Base-by-base conservation (phyloP, 2,113 vertebrate genomes). In the Sorex fumeus region DNA sequence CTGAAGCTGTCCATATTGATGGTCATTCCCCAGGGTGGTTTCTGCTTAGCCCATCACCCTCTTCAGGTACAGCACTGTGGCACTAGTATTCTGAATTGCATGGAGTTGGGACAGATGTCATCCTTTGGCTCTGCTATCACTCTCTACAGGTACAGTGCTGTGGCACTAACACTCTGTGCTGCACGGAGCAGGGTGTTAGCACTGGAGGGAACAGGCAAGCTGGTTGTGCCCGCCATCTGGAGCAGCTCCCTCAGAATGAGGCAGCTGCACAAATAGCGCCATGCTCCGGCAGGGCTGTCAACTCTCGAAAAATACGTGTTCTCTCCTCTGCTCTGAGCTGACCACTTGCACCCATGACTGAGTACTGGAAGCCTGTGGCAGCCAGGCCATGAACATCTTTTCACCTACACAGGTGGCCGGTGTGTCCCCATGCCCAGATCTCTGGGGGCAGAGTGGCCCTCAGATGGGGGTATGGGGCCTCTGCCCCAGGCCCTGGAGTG, bases 41-140 rank as follows among this genome's bases (percentile, higher is more conserved):
- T 8, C 45, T 18, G 67, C 25, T 19, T 9, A 3, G 3, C 0
- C 0, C 3, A 2, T 15, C 43, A 3, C 15, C 36, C 21, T 13
- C 43, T 30, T 8, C 25, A 66, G 66, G 9, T 4, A 6, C 21
- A 30, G 34, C 21, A 9, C 66, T 27, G 3, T 19, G 40, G 27
- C 11, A 4, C 74, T n/a, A 8, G 11, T 0, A 21, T n/a, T 32
- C 23, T 53, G 53, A 53, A 19, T 53, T 53, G 53, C 50, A 53
- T 53, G 53, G 53, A 53, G 53, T 12, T 53, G 30, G 3, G 30
- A 16, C 15, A 32, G n/a, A 10, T 25, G 43, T 16, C 30, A 27
- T 16, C 21, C 15, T 57, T 50, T 4, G 18, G 3, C 8, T 53
- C 50, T 53, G 3, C 1, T 2, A 1, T 15, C 53, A 3, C 18